phyloP scores from a whole-genome alignment of 1,140 invertebrate species.

The Drosophila arizonae region DNA sequence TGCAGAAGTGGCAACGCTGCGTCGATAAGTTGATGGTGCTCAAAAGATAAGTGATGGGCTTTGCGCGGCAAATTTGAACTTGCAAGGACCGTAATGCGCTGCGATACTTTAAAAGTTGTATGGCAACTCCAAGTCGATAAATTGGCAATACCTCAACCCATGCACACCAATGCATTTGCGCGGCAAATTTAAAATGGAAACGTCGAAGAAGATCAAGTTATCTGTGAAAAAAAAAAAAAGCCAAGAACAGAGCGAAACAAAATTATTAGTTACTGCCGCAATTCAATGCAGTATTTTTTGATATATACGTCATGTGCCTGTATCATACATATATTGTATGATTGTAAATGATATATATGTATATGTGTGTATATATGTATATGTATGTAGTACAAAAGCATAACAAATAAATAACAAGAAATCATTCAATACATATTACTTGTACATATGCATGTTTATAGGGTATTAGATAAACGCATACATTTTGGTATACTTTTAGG shows the following conservation, averaged over 20 bases:
- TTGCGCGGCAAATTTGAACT: too few species aligned
- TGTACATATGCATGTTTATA: slow-evolving; percentile 15
- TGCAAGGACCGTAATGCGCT: too few species aligned
- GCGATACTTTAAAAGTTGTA: too few species aligned
- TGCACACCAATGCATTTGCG: too few species aligned
- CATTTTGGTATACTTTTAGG: slow-evolving; percentile 45
- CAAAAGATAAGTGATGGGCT: too few species aligned
- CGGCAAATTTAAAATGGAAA: neutral
- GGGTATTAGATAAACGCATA: slow-evolving; percentile 47
- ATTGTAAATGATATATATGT: slow-evolving; percentile 28
- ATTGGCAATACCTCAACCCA: too few species aligned
- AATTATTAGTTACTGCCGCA: neutral
- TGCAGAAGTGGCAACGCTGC: neutral
- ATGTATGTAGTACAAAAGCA: slow-evolving; percentile 53
- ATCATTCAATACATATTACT: slow-evolving; percentile 45
- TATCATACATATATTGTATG: slow-evolving; percentile 40
- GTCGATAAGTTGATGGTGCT: too few species aligned
- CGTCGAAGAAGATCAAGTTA: neutral
- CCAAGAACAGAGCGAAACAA: neutral
- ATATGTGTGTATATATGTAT: slow-evolving; percentile 16
- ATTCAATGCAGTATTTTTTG: slow-evolving; percentile 26
- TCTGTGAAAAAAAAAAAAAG: neutral
- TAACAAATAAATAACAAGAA: slow-evolving; percentile 61
- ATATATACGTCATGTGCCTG: slow-evolving; percentile 38
- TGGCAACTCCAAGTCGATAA: neutral